Conservation (phyloP, 1,140 invertebrate genomes). For the Heliconius himera region DNA sequence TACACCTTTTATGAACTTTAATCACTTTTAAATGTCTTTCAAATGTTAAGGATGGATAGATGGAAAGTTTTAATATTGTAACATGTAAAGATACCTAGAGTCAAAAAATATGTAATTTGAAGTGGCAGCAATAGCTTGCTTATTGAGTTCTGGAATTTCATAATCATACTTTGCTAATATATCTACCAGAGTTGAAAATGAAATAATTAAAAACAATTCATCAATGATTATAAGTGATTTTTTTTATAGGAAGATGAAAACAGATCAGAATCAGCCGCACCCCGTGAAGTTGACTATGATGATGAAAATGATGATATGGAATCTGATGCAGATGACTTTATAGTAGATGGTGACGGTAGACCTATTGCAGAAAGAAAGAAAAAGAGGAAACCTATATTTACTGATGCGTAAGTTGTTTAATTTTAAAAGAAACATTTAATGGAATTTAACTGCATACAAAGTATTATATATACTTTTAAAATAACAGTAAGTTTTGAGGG, state of each 20-base stretch:
- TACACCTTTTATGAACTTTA: too few species aligned
- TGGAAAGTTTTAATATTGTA: too few species aligned
- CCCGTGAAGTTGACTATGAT: conserved; percentile 86
- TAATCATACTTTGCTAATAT: not conserved
- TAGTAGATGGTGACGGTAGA: conserved; percentile 97
- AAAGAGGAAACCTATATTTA: conserved; percentile 94
- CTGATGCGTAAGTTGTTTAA: conserved; percentile 89
- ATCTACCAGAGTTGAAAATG: not conserved
- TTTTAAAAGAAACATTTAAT: not conserved
- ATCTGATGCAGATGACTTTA: conserved; percentile 97
- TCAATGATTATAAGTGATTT: too few species aligned
- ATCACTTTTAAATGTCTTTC: too few species aligned
- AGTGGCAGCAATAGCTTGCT: too few species aligned
- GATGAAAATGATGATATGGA: conserved; percentile 90
- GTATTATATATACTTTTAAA: too few species aligned
- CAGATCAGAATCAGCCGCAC: conserved; percentile 85
- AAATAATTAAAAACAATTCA: not conserved
- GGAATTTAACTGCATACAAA: too few species aligned
- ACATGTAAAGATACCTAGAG: too few species aligned
- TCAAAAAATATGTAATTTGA: too few species aligned
- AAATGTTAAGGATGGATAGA: too few species aligned
- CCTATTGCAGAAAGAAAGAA: conserved; percentile 94
- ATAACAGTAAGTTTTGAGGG: too few species aligned
- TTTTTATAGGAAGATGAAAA: conserved; percentile 88
- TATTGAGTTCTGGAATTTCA: too few species aligned